Conservation (phyloP, 1,140 invertebrate genomes). For the Bombus haemorrhoidalis region DNA sequence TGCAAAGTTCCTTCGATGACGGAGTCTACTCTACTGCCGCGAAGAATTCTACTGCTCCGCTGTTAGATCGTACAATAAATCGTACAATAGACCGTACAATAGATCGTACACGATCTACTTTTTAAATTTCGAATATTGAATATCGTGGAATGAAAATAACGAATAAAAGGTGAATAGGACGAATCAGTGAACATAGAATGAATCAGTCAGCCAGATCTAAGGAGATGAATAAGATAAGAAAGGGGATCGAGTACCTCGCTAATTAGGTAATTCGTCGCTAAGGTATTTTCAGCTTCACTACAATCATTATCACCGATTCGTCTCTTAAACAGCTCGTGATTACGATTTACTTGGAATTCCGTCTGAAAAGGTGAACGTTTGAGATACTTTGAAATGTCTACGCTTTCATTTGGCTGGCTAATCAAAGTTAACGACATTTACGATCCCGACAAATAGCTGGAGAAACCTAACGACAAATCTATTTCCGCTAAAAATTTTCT, state of each 20-base stretch:
- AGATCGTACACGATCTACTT: no score
- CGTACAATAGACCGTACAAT: no score
- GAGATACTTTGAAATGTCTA: neutral
- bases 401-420: neutral
- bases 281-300: slow-evolving; percentile 10
- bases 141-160: neutral
- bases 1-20: neutral
- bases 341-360: slow-evolving; percentile 11
- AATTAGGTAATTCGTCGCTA: neutral
- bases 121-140: neutral
- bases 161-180: neutral
- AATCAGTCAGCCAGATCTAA: neutral
- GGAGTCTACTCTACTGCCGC: no score
- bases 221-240: neutral
- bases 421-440: neutral
- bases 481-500: neutral
- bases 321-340: slow-evolving; percentile 10
- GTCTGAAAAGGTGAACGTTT: neutral
- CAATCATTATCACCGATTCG: neutral
- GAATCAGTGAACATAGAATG: no score
- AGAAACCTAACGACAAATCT: neutral
- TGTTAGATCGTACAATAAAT: no score
- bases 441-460: no score
- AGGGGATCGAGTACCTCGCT: neutral
- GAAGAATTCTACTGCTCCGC: no score